Base-by-base conservation (phyloP, 2,113 vertebrate species). In the Crocuta crocuta region DNA sequence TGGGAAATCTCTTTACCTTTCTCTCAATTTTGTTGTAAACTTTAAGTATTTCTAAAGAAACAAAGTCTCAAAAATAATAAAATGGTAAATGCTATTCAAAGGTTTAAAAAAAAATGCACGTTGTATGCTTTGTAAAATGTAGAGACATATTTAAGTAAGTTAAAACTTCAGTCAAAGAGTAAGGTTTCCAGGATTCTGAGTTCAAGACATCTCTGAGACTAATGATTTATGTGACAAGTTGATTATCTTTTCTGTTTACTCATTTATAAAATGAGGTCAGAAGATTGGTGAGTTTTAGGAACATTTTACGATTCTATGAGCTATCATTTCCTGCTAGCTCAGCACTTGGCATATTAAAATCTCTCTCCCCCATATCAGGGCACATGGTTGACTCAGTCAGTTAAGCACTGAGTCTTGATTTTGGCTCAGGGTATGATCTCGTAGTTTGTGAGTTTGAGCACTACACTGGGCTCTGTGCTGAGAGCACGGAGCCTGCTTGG, bases 1-100 rank as follows among this genome's bases (percentile, higher is more conserved):
- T 3, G 15, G 66, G 35, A 74, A 66, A 55, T 88, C n/a, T 82
- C 84, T 55, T 12, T 70, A n/a, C 19, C 53, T 58, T 73, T 31
- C 31, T 83, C 45, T 76, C 45, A 55, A 31, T 73, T 73, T 33
- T 65, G 24, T 65, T 73, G 4, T 81, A 88, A 83, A 74, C 33
- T n/a, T 74, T 16, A 65, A 92, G 63, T 35, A 66, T 11, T 55
- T 65, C 74, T 81, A 6, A 17, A 48, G 50, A 66, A 26, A 48
- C 7, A 50, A 53, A 50, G 50, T 35, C 80, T 68, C 76, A 66
- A 95, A 86, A 83, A 83, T 65, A 74, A 65, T 55, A 43, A 55
- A 76, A 78, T 91, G 31, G 76, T 95, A 95, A 91, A 91, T 78
- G 88, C 16, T 78, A 68, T 70, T 78, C 31, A 91, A 85, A 91